Evolutionary conservation across 2,888 invertebrate species (phyloP), one percentile per base, ranked within the genome.

Genomic region (Mesochorus sp.): DNA sequence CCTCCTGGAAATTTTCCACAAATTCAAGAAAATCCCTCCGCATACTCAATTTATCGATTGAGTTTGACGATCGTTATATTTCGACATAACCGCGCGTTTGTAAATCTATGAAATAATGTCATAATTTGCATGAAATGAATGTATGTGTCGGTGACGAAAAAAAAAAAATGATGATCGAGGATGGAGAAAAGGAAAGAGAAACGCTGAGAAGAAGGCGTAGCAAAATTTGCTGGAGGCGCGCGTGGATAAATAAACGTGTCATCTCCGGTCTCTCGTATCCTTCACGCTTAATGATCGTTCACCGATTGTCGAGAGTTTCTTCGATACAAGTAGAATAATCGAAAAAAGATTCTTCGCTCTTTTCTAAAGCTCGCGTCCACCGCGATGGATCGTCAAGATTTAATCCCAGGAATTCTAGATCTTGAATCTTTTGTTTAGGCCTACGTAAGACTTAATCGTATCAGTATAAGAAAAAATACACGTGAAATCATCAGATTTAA

Each of bases 91-190:
- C 8, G 31, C 49, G 42, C 39, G 6, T 53, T 26, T 37, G 47
- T 64, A 31, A 39, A 49, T 47, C 49, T 44, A 39, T 49, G 21
- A 59, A 59, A 51, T 70, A 62, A 51, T 42, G 44, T 74, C 74
- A 59, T 26, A 51, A 61, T 74, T 74, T 74, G 53, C 67, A 74
- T 74, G 44, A 53, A 53, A 21, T 37, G 17, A 74, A 74, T 67
- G 34, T 21, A 19, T 12, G 8, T 12, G 31, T 42, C 10, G n/a
- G 21, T 21, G 21, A 47, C 12, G 24, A 3, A 12, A 8, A 49
- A 12, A 17, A 5, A 24, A 37, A 37, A 24, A 47, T 5, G 34
- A 51, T 21, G 37, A 19, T 34, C 17, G 31, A 55, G 62, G 19
- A 62, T 70, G 6, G 42, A 34, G 24, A 14, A 4, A 34, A 57